These are phyloP conservation scores for Halcyon chelicuti DNA, from an alignment of 2,797 vertebrate genomes.

Conservation along the genomic window DNA sequence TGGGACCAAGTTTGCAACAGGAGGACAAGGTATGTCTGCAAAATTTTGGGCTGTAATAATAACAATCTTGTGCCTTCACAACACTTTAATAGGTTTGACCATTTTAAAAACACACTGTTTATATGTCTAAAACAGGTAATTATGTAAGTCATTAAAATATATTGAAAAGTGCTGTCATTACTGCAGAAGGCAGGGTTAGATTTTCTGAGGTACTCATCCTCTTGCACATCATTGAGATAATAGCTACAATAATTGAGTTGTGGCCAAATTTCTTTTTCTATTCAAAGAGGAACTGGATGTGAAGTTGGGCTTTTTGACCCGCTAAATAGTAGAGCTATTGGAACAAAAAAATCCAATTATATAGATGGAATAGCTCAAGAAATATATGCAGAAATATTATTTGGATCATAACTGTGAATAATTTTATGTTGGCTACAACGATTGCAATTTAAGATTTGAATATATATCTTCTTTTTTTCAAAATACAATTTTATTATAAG, in stretches of 20 bases:
- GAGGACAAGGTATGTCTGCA: conserved; percentile 90
- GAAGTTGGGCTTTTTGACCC: conserved; percentile 9
- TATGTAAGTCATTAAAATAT: neutral
- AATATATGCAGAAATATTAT: neutral
- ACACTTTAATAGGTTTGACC: neutral
- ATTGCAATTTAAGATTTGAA: neutral
- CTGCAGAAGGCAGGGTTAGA: neutral
- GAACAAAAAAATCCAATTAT: neutral
- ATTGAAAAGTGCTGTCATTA: neutral
- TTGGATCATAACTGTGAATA: neutral
- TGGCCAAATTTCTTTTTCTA: neutral
- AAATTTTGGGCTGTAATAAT: neutral
- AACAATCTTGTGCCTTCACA: neutral
- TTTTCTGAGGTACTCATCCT: neutral
- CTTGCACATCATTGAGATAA: neutral
- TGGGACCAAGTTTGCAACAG: conserved; percentile 97
- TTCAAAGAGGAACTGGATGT: neutral
- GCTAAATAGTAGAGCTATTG: neutral
- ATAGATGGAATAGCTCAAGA: neutral
- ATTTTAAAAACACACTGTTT: neutral
- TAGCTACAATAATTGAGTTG: neutral
- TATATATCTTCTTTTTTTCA: neutral
- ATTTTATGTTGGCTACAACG: neutral
- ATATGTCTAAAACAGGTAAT: neutral
- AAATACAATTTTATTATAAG: neutral